Evolutionary conservation across 2,797 vertebrate species (phyloP), one percentile per base, ranked within the genome.

Genomic region (Ctenosaura bakeri): DNA sequence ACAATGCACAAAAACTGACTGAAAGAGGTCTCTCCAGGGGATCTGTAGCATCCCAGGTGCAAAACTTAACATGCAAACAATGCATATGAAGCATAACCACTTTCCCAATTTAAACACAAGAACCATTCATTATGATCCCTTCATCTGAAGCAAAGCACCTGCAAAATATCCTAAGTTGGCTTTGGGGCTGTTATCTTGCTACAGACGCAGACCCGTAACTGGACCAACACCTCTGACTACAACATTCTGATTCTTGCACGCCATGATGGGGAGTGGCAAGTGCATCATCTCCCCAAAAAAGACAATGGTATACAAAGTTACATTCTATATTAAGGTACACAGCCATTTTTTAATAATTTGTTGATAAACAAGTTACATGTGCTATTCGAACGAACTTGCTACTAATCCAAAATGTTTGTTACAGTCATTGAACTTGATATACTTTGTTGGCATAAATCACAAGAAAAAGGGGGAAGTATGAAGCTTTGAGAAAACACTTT

Each of bases 1-100:
- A 83, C 0, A 1, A 0, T 35, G 59, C 6, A 8, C 0, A 20
- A 89, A 87, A 92, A 86, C 7, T 62, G 71, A 42, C 0, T 0
- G 38, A 38, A 69, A 22, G 0, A 1, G 29, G 46, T 66, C 46
- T 4, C 26, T 0, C 1, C 29, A 14, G 42, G 83, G 29, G 14
- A 52, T 64, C 20, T 66, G 42, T 35, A 76, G 80, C 3, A 69
- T 16, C 29, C 22, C 69, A 88, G 9, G 4, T 42, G 42, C 50
- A 46, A 9, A 26, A 46, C 46, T 77, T 35, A 20, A 84, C 77
- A 78, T 32, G 73, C 46, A 85, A 84, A 13, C 32, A 64, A 13
- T 12, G 52, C 38, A 22, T 66, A 22, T 5, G 6, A 69, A 26
- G 24, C 22, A 20, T 35, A 24, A 6, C 24, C 26, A 64, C 54